These are phyloP conservation scores for Toxotes lorentzi DNA, from an alignment of 2,797 vertebrate genomes.

Conservation along the genomic window DNA sequence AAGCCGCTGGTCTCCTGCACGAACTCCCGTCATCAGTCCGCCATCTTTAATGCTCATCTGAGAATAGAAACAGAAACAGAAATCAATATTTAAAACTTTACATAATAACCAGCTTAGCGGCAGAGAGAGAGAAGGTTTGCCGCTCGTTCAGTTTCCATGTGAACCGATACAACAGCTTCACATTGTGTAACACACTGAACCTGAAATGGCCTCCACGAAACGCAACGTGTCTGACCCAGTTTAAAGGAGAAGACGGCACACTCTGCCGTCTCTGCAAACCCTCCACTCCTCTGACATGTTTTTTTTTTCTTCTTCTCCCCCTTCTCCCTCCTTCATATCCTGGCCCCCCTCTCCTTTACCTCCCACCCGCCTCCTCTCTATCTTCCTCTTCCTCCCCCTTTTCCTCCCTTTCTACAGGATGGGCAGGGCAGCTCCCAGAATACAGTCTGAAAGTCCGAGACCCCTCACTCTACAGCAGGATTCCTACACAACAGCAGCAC, in stretches of 20 bases:
- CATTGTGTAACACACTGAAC: conserved; percentile 55
- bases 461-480: conserved; percentile 48
- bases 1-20: background rate
- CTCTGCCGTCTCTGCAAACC: conserved; percentile 14
- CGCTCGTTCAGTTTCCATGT: conserved; percentile 45
- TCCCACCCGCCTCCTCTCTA: conserved; percentile 49
- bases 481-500: conserved; percentile 15
- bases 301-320: conserved; percentile 2
- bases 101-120: conserved; percentile 41
- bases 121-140: background rate
- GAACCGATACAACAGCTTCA: conserved; percentile 33
- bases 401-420: conserved; percentile 76
- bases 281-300: conserved; percentile 44
- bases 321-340: conserved; percentile 54
- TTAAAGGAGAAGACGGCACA: conserved; percentile 23
- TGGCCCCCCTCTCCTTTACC: conserved; percentile 58
- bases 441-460: conserved; percentile 68
- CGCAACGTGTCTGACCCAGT: conserved; percentile 54
- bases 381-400: conserved; percentile 66
- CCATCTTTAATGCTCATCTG: conserved; percentile 7
- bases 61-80: conserved; percentile 31
- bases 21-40: background rate
- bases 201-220: conserved; percentile 49
- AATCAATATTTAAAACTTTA: conserved; percentile 55
- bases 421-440: conserved; percentile 79